Conservation (phyloP, 2,797 vertebrate genomes). For the Threskiornis aethiopicus region DNA sequence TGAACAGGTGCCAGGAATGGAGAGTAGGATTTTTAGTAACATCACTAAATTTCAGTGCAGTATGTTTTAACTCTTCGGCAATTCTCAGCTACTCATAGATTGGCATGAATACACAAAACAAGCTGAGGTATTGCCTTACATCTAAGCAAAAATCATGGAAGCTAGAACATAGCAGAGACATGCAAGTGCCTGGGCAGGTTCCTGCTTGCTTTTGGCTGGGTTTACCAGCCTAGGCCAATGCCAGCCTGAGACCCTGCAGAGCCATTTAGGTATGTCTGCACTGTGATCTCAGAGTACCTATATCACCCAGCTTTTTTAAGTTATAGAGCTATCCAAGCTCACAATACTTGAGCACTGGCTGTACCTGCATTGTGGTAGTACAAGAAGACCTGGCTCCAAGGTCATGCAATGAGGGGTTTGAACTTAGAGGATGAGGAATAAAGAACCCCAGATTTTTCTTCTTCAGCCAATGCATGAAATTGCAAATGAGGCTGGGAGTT, state of each 20-base stretch:
- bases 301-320: not conserved
- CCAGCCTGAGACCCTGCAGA: not conserved
- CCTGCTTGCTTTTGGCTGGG: not conserved
- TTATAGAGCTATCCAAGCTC: not conserved
- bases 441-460: not conserved
- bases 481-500: not conserved
- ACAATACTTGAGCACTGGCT: not conserved
- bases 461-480: not conserved
- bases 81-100: not conserved
- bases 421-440: not conserved
- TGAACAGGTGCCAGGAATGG: not conserved
- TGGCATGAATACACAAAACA: not conserved
- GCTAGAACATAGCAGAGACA: not conserved
- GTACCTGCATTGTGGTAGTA: not conserved
- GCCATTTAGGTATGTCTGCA: not conserved
- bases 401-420: not conserved
- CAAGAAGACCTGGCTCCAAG: not conserved
- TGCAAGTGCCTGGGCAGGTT: not conserved
- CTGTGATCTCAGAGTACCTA: too few species aligned
- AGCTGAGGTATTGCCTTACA: not conserved
- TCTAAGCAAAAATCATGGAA: not conserved
- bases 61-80: not conserved
- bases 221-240: not conserved
- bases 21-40: not conserved
- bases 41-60: not conserved